Base-by-base conservation (phyloP, 2,797 vertebrate genomes). In the Paramormyrops hopkinsi region DNA sequence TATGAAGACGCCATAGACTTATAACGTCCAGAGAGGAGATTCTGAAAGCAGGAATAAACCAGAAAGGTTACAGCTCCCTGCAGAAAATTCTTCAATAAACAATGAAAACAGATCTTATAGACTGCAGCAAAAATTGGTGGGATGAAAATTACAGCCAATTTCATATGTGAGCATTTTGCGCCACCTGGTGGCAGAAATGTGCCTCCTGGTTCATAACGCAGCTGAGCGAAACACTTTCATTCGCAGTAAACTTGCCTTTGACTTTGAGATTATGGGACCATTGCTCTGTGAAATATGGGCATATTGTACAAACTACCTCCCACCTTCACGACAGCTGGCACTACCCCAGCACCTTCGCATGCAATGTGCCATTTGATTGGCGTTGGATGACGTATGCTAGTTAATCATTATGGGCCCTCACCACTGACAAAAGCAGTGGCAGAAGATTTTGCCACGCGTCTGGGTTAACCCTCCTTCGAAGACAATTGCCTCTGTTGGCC, bases 341-440 rank as follows among this genome's bases (percentile, higher is more conserved):
- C 89, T 88, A 93, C 90, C 89, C 92, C 93, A 90, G 86, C 92
- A 90, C 88, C 88, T 94, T 96, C 94, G 95, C 95, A 95, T 94
- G 95, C 94, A 94, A 93, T 88, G 92, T 91, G 91, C 92, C 95
- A 95, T 95, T 95, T 95, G 89, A 89, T 88, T 90, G 82, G 0
- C 92, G 96, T 96, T 93, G 91, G 92, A 7, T 83, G 89, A 97
- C 96, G 96, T 95, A 90, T 97, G 97, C 95, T 92, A 95, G 65
- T 91, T 76, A 41, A 87, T 95, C 94, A 95, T 96, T 96, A 96
- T 92, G 82, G 65, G 89, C 89, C 86, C 62, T 41, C 59, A 51
- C 89, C 88, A 90, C 91, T 73, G 89, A 92, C 91, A 91, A 89
- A 93, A 95, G 92, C 90, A 91, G 94, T 94, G 95, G 29, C 29